phyloP scores from a whole-genome alignment of 2,797 vertebrate genomes.

The Cossypha niveicapilla region DNA sequence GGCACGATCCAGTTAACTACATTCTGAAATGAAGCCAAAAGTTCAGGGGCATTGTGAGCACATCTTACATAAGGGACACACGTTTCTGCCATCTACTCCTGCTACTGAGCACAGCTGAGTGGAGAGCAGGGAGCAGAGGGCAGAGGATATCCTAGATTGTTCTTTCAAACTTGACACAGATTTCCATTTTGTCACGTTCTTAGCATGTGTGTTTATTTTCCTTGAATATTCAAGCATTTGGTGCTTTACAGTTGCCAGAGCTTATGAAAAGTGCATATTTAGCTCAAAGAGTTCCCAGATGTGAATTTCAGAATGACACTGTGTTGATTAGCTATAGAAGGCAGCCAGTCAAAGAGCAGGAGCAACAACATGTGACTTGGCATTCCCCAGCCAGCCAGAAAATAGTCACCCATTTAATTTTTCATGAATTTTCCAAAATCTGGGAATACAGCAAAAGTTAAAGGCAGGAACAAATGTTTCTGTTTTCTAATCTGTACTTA shows the following conservation, averaged over 20 bases:
- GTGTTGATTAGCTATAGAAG: constrained; percentile 63
- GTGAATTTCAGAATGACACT: constrained; percentile 57
- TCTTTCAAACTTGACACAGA: constrained; percentile 39
- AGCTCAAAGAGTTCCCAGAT: constrained; percentile 66
- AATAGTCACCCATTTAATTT: constrained; percentile 28
- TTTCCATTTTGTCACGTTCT: constrained; percentile 50
- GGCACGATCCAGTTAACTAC: constrained; percentile 23
- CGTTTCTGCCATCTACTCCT: background rate
- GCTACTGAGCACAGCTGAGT: background rate
- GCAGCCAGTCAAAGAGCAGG: constrained; percentile 50
- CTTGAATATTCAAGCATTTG: constrained; percentile 57
- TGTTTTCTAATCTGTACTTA: background rate
- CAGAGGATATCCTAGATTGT: constrained; percentile 29
- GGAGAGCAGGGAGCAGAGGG: background rate
- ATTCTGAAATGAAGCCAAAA: constrained; percentile 29
- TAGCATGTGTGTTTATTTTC: constrained; percentile 48
- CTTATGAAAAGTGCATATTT: constrained; percentile 65
- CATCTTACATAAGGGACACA: constrained; percentile 32
- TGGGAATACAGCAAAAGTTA: background rate
- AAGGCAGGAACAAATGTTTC: background rate
- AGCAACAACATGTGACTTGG: constrained; percentile 41
- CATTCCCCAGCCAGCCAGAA: constrained; percentile 32
- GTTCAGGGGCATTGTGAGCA: constrained; percentile 13
- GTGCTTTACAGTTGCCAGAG: constrained; percentile 53
- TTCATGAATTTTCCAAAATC: constrained; percentile 15